These are phyloP conservation scores for Chrysemys picta DNA, from an alignment of 2,113 vertebrate genomes.

Conservation along the genomic window DNA sequence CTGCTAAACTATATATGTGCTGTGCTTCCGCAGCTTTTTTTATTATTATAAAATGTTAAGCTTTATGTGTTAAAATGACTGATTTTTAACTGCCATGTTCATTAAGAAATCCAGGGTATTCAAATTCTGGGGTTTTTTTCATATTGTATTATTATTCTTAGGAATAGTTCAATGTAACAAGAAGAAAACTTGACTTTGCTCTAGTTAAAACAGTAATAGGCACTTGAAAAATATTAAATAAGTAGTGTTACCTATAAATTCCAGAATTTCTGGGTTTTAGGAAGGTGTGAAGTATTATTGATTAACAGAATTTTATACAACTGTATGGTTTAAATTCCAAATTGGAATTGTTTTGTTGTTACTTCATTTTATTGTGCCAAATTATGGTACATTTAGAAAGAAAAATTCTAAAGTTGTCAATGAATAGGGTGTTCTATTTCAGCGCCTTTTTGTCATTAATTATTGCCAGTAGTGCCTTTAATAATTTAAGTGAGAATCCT, in stretches of 20 bases:
- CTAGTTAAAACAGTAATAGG: slow-evolving; percentile 92
- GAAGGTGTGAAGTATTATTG: slow-evolving; percentile 88
- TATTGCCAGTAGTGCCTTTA: slow-evolving; percentile 99
- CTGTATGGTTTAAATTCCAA: slow-evolving; percentile 96
- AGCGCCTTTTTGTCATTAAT: slow-evolving; percentile 85
- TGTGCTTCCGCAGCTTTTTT: slow-evolving; percentile 84
- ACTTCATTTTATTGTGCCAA: slow-evolving; percentile 96
- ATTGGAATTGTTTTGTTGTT: slow-evolving; percentile 99
- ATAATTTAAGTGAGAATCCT: slow-evolving; percentile 92
- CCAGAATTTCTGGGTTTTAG: slow-evolving; percentile 89
- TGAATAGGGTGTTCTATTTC: slow-evolving; percentile 76
- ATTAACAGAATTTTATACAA: slow-evolving; percentile 97
- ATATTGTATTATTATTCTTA: slow-evolving; percentile 99
- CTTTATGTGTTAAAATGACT: slow-evolving; percentile 84
- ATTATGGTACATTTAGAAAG: slow-evolving; percentile 91
- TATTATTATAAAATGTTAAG: slow-evolving; percentile 79
- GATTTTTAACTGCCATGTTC: slow-evolving; percentile 94
- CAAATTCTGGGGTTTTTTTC: slow-evolving; percentile 95
- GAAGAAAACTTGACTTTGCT: slow-evolving; percentile 97
- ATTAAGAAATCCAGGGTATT: slow-evolving; percentile 97
- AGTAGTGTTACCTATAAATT: slow-evolving; percentile 89
- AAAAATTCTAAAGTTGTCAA: slow-evolving; percentile 79
- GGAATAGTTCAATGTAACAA: slow-evolving; percentile 98
- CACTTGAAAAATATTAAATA: slow-evolving; percentile 83
- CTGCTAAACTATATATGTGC: slow-evolving; percentile 72